These are phyloP conservation scores for Poeciliopsis retropinna DNA, from an alignment of 2,113 vertebrate genomes.

Conservation along the genomic window DNA sequence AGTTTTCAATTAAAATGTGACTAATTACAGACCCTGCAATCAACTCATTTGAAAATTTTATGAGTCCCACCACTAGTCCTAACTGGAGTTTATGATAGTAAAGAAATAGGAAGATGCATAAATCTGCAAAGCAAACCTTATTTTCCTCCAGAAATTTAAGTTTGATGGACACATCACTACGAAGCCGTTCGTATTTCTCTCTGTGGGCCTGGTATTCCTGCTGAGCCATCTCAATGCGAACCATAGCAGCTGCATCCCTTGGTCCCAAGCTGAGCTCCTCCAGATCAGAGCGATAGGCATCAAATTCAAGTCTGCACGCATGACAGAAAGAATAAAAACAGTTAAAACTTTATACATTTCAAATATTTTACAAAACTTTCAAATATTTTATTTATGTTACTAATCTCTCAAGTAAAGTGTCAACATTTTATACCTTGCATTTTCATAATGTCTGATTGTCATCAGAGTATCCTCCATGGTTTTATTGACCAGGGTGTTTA, in stretches of 20 bases:
- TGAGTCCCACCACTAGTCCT: too few species aligned
- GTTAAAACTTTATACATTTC: neutral
- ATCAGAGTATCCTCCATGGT: conserved; percentile 98
- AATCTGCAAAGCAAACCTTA: conserved; percentile 81
- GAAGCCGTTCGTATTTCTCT: conserved; percentile 93
- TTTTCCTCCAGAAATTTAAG: conserved; percentile 98
- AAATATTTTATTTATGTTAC: neutral
- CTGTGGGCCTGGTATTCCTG: conserved; percentile 92
- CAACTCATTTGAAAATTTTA: too few species aligned
- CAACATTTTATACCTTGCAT: conserved; percentile 83
- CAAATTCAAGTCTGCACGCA: conserved; percentile 89
- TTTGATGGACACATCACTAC: conserved; percentile 94
- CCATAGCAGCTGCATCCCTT: conserved; percentile 85
- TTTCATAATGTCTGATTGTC: conserved; percentile 95
- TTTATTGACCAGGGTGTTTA: conserved; percentile 96
- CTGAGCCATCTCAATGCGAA: conserved; percentile 90
- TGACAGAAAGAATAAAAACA: neutral
- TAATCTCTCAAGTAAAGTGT: neutral
- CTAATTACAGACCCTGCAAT: too few species aligned
- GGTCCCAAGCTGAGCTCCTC: conserved; percentile 95
- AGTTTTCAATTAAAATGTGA: too few species aligned
- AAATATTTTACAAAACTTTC: neutral
- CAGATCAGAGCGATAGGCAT: conserved; percentile 95
- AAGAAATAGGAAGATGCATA: neutral
- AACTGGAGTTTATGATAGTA: too few species aligned